phyloP scores from a whole-genome alignment of 2,113 vertebrate species.

The Platycercus adscitus region DNA sequence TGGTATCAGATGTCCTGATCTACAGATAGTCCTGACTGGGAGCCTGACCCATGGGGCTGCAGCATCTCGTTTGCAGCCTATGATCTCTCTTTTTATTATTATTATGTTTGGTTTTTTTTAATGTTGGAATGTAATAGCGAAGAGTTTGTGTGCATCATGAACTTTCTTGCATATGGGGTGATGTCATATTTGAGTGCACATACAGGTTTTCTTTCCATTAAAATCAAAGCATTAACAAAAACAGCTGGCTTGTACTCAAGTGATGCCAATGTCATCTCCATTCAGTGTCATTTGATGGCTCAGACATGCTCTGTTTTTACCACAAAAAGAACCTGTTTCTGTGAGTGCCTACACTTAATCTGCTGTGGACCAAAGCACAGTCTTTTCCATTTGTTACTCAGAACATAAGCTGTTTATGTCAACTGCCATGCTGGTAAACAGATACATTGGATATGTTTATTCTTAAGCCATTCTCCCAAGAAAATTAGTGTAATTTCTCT shows the following conservation, averaged over 20 bases:
- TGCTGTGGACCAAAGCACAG: background rate
- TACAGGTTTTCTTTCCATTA: background rate
- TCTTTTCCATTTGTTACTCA: background rate
- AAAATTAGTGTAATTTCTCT: background rate
- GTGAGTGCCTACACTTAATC: background rate
- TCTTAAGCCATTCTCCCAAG: background rate
- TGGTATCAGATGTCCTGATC: background rate
- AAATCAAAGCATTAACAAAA: background rate
- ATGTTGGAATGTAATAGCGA: background rate
- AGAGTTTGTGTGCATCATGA: background rate
- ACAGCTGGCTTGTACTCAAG: background rate
- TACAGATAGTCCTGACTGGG: background rate
- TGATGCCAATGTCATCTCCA: background rate
- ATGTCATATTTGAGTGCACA: background rate
- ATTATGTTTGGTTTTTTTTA: background rate
- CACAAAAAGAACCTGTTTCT: background rate
- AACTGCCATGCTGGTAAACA: background rate
- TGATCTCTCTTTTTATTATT: background rate
- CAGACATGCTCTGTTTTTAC: background rate
- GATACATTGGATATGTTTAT: background rate
- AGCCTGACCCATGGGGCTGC: fast-evolving
- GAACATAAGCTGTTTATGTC: background rate
- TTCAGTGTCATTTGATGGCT: background rate
- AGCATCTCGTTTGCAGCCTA: background rate
- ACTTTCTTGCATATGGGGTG: background rate